Base-by-base conservation (phyloP, 2,113 vertebrate genomes). In the Danio rerio region DNA sequence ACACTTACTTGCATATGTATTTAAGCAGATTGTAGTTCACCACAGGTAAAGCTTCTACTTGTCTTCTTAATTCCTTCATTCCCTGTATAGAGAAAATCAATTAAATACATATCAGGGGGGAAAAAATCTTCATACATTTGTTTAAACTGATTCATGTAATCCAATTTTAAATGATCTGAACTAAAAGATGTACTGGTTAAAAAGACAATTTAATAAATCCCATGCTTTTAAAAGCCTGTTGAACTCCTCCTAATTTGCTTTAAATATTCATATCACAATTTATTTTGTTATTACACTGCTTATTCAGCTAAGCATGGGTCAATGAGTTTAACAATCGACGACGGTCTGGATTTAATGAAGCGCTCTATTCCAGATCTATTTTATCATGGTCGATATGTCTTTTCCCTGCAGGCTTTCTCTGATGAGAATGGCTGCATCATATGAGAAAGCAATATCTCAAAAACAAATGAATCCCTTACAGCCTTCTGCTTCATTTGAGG, bases 11-110 rank as follows among this genome's bases (percentile, higher is more conserved):
- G 94, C 97, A 99, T 86, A 99, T 98, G 81, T 99, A 99, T 90
- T 97, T 96, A 78, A 99, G 93, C 59, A 99, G 94, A 88, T 99
- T 99, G 88, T 95, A 98, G 92, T 99, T 99, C 81, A 97, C 98
- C 75, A 89, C 90, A 80, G 98, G 97, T 89, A 99, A 92, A 90
- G 92, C 93, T 91, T 96, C 95, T 50, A 99, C 96, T 79, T 97
- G 96, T 85, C 93, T 95, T 72, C 88, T 92, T 87, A 99, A 84
- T 90, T 98, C 97, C 86, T 95, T 96, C 86, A 97, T 90, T 21
- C 97, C 98, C 98, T 99, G 88, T 9, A 69, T 52, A 61, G 62
- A 75, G 86, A 49, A 80, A 3, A 70, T 40, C 45, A 80, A 62
- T 15, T 20, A 13, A 80, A 77, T 74, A 81, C 9, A 70, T 16